Evolutionary conservation across 2,888 invertebrate genomes (phyloP), one percentile per base, ranked within the genome.

Genomic region (Teleiodes luculella): DNA sequence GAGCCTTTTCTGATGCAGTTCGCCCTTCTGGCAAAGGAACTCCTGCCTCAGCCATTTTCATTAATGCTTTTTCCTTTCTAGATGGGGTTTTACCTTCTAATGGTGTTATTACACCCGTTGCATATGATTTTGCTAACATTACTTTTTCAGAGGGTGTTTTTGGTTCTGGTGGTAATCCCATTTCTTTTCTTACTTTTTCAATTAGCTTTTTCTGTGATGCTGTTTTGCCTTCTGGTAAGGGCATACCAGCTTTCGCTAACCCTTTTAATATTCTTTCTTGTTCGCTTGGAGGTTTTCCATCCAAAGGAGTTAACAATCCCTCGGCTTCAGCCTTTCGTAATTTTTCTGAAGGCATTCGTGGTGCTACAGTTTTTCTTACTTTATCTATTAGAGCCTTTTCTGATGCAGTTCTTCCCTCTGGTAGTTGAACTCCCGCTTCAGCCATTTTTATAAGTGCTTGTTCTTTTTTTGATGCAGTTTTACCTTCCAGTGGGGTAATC

Each of bases 401-500:
- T 4, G 72, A 70, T 13, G 64, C 7, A 1, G 70, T 68, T 55
- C 59, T 31, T 61, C 72, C 72, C 59, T 67, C 64, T 0, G 73
- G 71, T 2, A 74, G 45, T 2, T 66, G 64, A 28, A 75, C 52
- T 3, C 67, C 69, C 28, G 62, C 48, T 20, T 67, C 58, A 3
- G 59, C 58, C 14, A 58, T 52, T 54, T 57, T 43, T 37, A 45
- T 54, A 5, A 75, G 46, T 4, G 70, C 65, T 54, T 51, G 60
- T 8, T 48, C 33, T 35, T 48, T 48, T n/a, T 55, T 14, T 35
- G 53, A 51, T 0, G 52, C 37, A 8, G 68, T 52, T 58, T 73
- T 76, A 0, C 72, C 75, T 58, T 70, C 66, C 13, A 74, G 39
- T 0, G 72, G 72, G 2, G 59, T 57, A 7, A 65, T 57, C 3